Percentiles rank a stretch among this genome's conserved stretches.
phyloP scores from a whole-genome alignment of 2,113 vertebrate genomes.

The Brachyistius frenatus region DNA sequence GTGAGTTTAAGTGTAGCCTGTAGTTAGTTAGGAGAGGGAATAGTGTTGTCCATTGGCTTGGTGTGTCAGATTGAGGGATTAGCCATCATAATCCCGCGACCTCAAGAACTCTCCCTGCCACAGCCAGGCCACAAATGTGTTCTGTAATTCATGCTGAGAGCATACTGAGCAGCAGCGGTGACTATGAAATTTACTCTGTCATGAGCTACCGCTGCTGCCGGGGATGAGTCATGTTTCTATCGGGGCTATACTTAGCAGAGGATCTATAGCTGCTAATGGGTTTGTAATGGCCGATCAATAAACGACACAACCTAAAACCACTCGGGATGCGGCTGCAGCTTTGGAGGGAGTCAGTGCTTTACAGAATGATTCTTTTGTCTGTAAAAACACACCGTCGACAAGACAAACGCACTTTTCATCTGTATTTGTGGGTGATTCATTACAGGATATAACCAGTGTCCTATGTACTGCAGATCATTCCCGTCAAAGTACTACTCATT shows the following conservation, averaged over 20 bases:
- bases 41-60: slow-evolving; percentile 43
- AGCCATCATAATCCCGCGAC: slow-evolving; percentile 70
- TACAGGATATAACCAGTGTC: not conserved
- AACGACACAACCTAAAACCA: slow-evolving; percentile 42
- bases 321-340: slow-evolving; percentile 23
- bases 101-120: slow-evolving; percentile 56
- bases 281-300: slow-evolving; percentile 65
- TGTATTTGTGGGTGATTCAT: not conserved
- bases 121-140: slow-evolving; percentile 31
- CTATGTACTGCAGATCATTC: not conserved
- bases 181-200: slow-evolving; percentile 26
- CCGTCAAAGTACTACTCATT: not conserved
- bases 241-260: slow-evolving; percentile 47
- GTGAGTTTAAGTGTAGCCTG: slow-evolving; percentile 4
- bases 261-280: slow-evolving; percentile 60
- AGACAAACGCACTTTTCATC: slow-evolving; percentile 1
- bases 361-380: not conserved
- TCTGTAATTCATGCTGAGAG: slow-evolving; percentile 47
- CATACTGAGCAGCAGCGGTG: not conserved
- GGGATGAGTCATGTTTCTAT: slow-evolving; percentile 58
- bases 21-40: slow-evolving; percentile 1
- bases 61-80: slow-evolving; percentile 78
- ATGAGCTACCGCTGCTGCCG: slow-evolving; percentile 21
- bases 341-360: slow-evolving; percentile 5
- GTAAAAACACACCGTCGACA: slow-evolving; percentile 8